Base-by-base conservation (phyloP, 2,888 invertebrate species). In the Noctua janthe region DNA sequence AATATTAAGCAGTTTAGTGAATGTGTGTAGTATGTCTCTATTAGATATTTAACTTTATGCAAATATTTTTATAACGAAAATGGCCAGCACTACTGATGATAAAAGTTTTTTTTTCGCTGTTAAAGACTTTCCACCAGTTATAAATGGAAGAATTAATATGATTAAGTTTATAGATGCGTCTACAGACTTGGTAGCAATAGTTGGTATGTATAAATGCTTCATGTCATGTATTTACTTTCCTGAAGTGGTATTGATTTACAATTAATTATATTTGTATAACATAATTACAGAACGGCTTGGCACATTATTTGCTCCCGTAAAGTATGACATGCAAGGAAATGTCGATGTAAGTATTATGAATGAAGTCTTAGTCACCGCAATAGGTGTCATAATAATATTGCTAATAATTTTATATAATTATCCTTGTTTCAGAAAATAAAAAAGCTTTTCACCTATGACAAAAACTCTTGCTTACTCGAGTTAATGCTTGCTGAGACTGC, bases 321-420 rank as follows among this genome's bases (percentile, higher is more conserved):
- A 98, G 90, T 97, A 97, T 94, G 98, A 98, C 91, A 98, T 98
- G 97, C 97, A 97, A 95, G 98, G 98, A 90, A 98, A 98, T 94
- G 98, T 98, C 88, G 97, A 97, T 93, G 98, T 98, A 96, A 97
- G 97, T 86, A 11, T 29, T 71, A 74, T 74, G 72, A 86, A 56
- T 76, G 66, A 76, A 20, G 4, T 72, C 7, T 47, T 74, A 59
- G 47, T 71, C 71, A 71, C 39, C 13, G 8, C 35, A 8, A 20
- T 35, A 54, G 0, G 10, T 69, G 29, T 59, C 20, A 20, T 49
- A 11, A 49, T 43, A 64, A 66, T 49, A 56, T 43, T 70, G 29
- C 39, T 69, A 20, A 47, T 39, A 0, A 62, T 29, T 29, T n/a
- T 54, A 74, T 20, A 17, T 43, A 39, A 5, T 39, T 39, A 62